Evolutionary conservation across 2,797 vertebrate genomes (phyloP).

Genomic region (Phrynocephalus guinanensis): DNA sequence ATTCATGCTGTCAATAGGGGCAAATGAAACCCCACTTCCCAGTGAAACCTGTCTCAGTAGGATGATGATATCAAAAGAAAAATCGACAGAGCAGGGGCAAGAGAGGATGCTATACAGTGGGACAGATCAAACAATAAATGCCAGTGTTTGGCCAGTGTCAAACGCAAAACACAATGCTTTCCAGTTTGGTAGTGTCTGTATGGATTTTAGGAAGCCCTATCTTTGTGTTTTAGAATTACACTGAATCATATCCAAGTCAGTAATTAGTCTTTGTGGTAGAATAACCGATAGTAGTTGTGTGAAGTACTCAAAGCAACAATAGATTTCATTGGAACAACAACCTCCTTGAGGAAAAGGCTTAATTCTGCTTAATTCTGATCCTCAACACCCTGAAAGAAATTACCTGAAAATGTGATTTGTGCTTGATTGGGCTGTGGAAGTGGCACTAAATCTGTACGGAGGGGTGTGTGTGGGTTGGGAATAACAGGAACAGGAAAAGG

Average conservation of each 20-base stretch:
- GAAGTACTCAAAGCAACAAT: neutral
- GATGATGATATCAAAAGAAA: neutral
- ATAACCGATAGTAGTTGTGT: neutral
- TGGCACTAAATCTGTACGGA: neutral
- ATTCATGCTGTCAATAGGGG: neutral
- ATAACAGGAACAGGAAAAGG: neutral
- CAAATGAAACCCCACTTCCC: conserved; percentile 1
- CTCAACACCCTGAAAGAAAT: neutral
- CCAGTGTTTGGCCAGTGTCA: neutral
- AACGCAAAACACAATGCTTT: neutral
- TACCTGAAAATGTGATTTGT: too few species aligned
- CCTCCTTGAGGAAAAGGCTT: neutral
- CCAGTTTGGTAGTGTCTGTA: neutral
- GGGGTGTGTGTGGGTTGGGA: neutral
- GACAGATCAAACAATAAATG: neutral
- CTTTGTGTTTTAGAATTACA: neutral
- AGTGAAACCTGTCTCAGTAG: conserved; percentile 9
- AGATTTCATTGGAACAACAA: neutral
- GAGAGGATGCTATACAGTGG: neutral
- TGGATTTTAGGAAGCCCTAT: conserved; percentile 7
- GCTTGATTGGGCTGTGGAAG: neutral
- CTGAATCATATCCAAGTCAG: neutral
- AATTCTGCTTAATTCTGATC: neutral
- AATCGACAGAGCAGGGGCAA: neutral
- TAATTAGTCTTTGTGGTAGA: neutral